phyloP scores from a whole-genome alignment of 2,113 vertebrate genomes.

The Felis chaus region DNA sequence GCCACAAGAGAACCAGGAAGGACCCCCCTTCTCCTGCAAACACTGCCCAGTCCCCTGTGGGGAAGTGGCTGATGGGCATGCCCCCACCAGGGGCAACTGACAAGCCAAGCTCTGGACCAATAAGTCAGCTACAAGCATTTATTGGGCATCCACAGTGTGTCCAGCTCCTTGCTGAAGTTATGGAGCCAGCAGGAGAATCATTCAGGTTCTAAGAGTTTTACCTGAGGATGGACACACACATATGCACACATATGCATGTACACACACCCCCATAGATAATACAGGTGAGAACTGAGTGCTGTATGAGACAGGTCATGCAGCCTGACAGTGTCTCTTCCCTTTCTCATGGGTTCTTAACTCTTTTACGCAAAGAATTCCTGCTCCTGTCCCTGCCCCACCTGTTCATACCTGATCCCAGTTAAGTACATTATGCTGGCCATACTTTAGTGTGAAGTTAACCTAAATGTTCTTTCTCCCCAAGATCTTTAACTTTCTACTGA shows the following conservation, averaged over 20 bases:
- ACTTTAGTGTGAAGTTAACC: neutral
- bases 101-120: neutral
- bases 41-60: neutral
- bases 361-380: neutral
- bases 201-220: neutral
- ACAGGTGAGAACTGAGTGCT: neutral
- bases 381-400: neutral
- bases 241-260: too few species aligned
- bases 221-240: neutral
- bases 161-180: neutral
- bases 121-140: neutral
- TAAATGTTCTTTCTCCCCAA: slow-evolving; percentile 7
- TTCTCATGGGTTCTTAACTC: neutral
- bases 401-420: neutral
- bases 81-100: neutral
- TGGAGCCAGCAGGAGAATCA: neutral
- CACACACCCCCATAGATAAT: neutral
- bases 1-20: neutral
- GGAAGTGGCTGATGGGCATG: neutral
- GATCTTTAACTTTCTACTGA: neutral
- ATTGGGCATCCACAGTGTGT: neutral
- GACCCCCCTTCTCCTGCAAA: neutral
- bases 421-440: neutral
- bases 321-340: neutral
- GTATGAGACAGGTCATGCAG: neutral